A percentile compares a stretch with the other conserved stretches of the same genome.
These are phyloP conservation scores for Chiloscyllium plagiosum DNA, from an alignment of 2,113 vertebrate genomes.

Conservation along the genomic window DNA sequence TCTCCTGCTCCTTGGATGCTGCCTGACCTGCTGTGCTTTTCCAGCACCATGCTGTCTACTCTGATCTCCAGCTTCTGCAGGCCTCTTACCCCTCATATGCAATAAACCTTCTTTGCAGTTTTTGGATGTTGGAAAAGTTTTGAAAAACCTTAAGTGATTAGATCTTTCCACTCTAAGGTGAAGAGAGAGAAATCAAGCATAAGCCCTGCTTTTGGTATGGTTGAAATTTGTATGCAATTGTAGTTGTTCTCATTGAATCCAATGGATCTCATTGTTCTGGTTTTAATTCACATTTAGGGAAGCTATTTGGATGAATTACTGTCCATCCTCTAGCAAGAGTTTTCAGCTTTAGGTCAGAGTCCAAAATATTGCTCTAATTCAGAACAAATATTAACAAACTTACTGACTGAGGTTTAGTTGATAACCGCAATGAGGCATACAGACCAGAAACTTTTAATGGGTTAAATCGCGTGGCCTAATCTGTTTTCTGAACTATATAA, in stretches of 20 bases:
- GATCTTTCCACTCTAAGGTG: background rate
- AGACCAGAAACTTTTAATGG: background rate
- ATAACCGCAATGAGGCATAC: background rate
- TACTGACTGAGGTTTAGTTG: background rate
- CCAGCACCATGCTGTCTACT: no score
- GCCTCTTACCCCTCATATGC: no score
- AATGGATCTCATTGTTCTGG: background rate
- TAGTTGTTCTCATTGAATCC: background rate
- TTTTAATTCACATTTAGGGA: background rate
- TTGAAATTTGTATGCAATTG: background rate
- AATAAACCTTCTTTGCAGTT: background rate
- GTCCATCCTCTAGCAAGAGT: background rate
- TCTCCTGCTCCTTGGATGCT: no score
- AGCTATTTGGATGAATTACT: background rate
- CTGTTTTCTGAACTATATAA: background rate
- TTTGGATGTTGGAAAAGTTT: background rate
- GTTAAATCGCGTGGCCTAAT: background rate
- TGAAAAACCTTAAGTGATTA: background rate
- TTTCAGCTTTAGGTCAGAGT: background rate
- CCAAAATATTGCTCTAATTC: background rate
- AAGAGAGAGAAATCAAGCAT: background rate
- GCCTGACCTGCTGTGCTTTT: no score
- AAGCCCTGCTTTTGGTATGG: background rate
- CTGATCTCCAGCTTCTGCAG: no score
- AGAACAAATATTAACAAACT: background rate